These are phyloP conservation scores for Daptonema setosum DNA, from an alignment of 2,888 invertebrate species.

Conservation along the genomic window DNA sequence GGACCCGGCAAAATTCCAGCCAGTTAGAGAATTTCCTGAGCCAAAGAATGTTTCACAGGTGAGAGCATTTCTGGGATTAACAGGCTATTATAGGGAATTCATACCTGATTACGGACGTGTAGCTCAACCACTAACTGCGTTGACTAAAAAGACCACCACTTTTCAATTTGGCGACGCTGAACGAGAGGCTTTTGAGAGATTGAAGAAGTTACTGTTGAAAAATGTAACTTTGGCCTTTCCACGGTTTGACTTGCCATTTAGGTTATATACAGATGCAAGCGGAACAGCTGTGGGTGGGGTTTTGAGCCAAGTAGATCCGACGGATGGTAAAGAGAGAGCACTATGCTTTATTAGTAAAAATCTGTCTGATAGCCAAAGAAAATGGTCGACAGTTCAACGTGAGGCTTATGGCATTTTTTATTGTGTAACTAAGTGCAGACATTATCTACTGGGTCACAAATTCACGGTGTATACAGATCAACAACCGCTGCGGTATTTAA, in stretches of 20 bases:
- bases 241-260: constrained; percentile 3
- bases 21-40: not conserved
- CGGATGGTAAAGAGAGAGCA: not conserved
- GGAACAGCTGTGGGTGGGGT: not conserved
- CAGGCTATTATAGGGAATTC: not conserved
- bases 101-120: not conserved
- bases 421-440: not conserved
- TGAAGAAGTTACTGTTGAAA: not conserved
- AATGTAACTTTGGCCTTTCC: not conserved
- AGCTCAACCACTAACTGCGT: not conserved
- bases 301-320: not conserved
- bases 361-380: not conserved
- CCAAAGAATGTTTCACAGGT: not conserved
- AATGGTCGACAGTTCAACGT: not conserved
- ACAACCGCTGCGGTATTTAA: not conserved
- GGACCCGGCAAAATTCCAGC: not conserved
- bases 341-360: not conserved
- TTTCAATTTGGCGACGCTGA: not conserved
- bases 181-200: not conserved
- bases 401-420: not conserved
- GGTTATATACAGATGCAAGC: not conserved
- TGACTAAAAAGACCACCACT: not conserved
- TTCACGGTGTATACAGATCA: not conserved
- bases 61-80: not conserved
- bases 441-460: not conserved